phyloP scores from a whole-genome alignment of 2,113 vertebrate genomes.

The Hypomesus transpacificus region DNA sequence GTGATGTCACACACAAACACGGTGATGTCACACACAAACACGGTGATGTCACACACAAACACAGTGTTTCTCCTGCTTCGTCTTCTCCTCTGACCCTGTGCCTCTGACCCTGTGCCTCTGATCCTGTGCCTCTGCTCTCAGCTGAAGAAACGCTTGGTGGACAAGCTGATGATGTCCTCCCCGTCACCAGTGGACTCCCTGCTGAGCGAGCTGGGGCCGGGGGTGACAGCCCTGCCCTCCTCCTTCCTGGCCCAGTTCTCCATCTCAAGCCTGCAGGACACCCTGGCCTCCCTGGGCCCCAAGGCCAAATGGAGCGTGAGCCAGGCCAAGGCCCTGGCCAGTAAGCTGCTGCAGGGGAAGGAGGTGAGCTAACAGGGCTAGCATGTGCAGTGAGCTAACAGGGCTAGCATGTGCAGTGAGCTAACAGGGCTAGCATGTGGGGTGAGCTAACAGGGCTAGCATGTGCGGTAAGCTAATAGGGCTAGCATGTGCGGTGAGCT shows the following conservation, averaged over 20 bases:
- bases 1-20: too few species aligned
- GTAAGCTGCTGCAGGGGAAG: conserved; percentile 33
- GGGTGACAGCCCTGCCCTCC: conserved; percentile 32
- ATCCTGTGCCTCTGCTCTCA: conserved; percentile 21
- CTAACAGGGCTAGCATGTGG: too few species aligned
- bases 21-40: too few species aligned
- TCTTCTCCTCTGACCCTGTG: too few species aligned
- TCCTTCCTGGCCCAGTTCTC: conserved; percentile 37
- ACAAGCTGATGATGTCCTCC: conserved; percentile 24
- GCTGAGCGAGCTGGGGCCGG: conserved; percentile 34
- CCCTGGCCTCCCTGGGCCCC: conserved; percentile 31
- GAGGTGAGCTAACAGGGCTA: conserved; percentile 37
- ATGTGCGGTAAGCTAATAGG: too few species aligned
- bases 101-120: too few species aligned
- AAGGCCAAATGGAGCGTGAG: conserved; percentile 29
- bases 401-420: too few species aligned
- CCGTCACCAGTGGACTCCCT: background rate
- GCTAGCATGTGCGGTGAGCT: too few species aligned
- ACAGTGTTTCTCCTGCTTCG: too few species aligned
- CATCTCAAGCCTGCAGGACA: background rate
- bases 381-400: background rate
- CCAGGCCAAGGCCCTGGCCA: conserved; percentile 46
- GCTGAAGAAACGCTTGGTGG: conserved; percentile 54
- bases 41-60: too few species aligned
- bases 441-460: too few species aligned